Conservation (phyloP, 2,888 invertebrate genomes). For the Lepidonotus clava region DNA sequence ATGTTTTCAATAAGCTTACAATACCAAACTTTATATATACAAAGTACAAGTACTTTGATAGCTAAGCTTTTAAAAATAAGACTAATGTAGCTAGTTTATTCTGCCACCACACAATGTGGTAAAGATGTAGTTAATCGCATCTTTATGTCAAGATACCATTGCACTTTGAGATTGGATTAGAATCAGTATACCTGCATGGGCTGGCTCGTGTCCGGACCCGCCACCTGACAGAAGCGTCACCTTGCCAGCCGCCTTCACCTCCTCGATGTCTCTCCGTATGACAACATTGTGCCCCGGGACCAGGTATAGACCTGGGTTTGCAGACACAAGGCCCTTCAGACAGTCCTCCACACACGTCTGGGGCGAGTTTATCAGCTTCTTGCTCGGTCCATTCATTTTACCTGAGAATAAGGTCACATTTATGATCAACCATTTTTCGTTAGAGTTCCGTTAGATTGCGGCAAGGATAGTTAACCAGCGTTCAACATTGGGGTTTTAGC, state of each 20-base stretch:
- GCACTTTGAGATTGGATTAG: background rate
- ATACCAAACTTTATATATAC: background rate
- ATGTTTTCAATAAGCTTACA: no score
- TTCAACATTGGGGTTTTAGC: no score
- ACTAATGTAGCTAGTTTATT: background rate
- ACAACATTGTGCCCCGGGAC: constrained; percentile 83
- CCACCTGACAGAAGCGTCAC: constrained; percentile 87
- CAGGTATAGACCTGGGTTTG: constrained; percentile 81
- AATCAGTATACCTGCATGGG: constrained; percentile 79
- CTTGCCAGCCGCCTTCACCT: constrained; percentile 81
- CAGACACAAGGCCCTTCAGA: constrained; percentile 61
- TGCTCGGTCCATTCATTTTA: no score
- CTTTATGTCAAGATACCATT: no score
- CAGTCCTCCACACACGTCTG: constrained; percentile 62
- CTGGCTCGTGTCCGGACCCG: constrained; percentile 92
- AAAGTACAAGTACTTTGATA: background rate
- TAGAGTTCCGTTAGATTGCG: no score
- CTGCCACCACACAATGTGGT: background rate
- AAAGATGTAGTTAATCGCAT: background rate
- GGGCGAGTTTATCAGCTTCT: constrained; percentile 61
- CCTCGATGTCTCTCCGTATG: constrained; percentile 82
- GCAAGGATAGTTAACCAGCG: no score
- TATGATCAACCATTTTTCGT: no score
- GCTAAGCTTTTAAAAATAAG: no score
- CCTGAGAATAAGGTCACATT: no score